Percentiles rank a stretch among this genome's conserved stretches.
phyloP scores from a whole-genome alignment of 1,140 invertebrate genomes.

The Rhyacophila brunnea region DNA sequence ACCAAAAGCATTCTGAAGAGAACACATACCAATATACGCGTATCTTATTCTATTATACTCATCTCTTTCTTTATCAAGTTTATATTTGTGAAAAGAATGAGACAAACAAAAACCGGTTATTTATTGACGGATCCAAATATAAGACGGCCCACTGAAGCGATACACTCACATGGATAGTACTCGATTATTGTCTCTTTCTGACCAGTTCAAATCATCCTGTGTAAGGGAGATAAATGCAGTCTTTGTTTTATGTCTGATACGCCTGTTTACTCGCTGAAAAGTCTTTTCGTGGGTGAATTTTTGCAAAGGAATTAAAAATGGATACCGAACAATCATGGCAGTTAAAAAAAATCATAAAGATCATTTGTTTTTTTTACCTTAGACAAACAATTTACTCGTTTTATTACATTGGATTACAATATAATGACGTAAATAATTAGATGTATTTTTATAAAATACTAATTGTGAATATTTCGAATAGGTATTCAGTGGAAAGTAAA shows the following conservation, averaged over 20 bases:
- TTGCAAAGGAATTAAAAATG: too few species aligned
- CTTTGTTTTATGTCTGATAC: conserved; percentile 1
- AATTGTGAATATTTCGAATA: too few species aligned
- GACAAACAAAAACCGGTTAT: conserved; percentile 20
- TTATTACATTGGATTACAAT: too few species aligned
- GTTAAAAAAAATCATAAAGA: too few species aligned
- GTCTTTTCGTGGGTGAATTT: too few species aligned
- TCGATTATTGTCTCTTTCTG: conserved; percentile 6
- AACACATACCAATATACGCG: conserved; percentile 1
- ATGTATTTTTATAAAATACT: too few species aligned
- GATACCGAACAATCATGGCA: too few species aligned
- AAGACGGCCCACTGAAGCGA: conserved; percentile 14
- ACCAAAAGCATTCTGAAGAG: neutral
- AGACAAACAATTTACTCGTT: too few species aligned
- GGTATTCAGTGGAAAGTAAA: too few species aligned
- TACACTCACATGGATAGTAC: conserved; percentile 9
- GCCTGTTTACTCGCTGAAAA: neutral
- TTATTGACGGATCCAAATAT: conserved; percentile 29
- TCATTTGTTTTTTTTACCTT: too few species aligned
- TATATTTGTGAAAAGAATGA: conserved; percentile 7
- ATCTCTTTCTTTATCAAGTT: neutral
- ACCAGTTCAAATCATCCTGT: conserved; percentile 1
- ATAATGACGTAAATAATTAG: too few species aligned
- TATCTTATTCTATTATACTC: neutral
- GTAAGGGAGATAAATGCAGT: conserved; percentile 10